Conservation (phyloP, 1,140 invertebrate genomes). For the Cepaea nemoralis region DNA sequence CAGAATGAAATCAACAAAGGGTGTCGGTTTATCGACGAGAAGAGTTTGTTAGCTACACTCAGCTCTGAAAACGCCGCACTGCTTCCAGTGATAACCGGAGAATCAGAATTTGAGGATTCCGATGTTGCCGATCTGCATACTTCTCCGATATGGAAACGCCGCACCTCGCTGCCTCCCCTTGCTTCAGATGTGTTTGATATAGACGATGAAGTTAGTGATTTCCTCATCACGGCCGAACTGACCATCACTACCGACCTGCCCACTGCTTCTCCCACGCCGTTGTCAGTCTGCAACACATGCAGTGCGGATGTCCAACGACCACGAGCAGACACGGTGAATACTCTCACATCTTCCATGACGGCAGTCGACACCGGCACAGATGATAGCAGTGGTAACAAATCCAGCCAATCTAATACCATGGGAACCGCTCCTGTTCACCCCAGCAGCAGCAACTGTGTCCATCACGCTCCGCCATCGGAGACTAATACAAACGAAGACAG, state of each 20-base stretch:
- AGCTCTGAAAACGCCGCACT: slow-evolving; percentile 67
- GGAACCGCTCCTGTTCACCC: background rate
- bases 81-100: slow-evolving; percentile 42
- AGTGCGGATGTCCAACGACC: background rate
- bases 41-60: slow-evolving; percentile 61
- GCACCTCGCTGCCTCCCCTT: slow-evolving; percentile 42
- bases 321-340: slow-evolving; percentile 26
- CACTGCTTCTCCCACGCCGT: background rate
- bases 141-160: slow-evolving; percentile 64
- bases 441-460: slow-evolving; percentile 20
- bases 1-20: slow-evolving; percentile 57
- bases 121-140: slow-evolving; percentile 11
- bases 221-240: background rate
- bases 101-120: slow-evolving; percentile 8
- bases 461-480: slow-evolving; percentile 38
- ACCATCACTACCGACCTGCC: slow-evolving; percentile 1
- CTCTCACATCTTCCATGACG: slow-evolving; percentile 6
- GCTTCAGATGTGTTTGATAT: slow-evolving; percentile 44
- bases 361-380: slow-evolving; percentile 27
- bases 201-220: slow-evolving; percentile 36
- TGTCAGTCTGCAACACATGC: slow-evolving; percentile 3
- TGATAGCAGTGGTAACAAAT: slow-evolving; percentile 12
- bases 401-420: background rate
- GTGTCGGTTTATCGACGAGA: slow-evolving; percentile 67
- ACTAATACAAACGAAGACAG: slow-evolving; percentile 43